Evolutionary conservation across 2,797 vertebrate species (phyloP).

Genomic region (Delichon dasypus): DNA sequence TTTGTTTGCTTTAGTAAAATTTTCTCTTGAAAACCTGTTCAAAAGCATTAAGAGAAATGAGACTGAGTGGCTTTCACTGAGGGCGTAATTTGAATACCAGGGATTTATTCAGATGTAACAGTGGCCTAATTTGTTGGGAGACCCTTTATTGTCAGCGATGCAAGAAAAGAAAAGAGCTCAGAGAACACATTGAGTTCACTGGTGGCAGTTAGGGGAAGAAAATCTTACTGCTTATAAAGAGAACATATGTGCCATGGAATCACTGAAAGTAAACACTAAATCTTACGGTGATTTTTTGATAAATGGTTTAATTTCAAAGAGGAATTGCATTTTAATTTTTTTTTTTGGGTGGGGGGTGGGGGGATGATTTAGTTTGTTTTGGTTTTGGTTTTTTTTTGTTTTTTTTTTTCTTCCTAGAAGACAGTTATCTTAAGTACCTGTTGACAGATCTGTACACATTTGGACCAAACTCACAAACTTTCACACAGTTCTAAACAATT

Average conservation of each 20-base stretch:
- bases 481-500: background rate
- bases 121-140: constrained; percentile 40
- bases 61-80: constrained; percentile 10
- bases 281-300: background rate
- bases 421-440: background rate
- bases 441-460: background rate
- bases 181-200: background rate
- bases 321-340: background rate
- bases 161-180: constrained; percentile 11
- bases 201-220: background rate
- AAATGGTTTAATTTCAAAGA: background rate
- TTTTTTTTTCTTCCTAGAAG: background rate
- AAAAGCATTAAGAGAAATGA: constrained; percentile 4
- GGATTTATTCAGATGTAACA: constrained; percentile 41
- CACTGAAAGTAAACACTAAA: background rate
- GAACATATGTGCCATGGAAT: background rate
- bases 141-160: background rate
- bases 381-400: background rate
- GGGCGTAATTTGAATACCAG: background rate
- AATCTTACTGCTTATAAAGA: background rate
- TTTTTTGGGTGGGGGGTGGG: too few relatives aligned
- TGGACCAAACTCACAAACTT: background rate
- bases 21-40: constrained; percentile 26
- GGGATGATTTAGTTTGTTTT: background rate
- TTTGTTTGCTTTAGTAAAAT: background rate